A percentile compares a stretch with the other conserved stretches of the same genome.
phyloP scores from a whole-genome alignment of 1,140 invertebrate species.

The Anastrepha ludens region DNA sequence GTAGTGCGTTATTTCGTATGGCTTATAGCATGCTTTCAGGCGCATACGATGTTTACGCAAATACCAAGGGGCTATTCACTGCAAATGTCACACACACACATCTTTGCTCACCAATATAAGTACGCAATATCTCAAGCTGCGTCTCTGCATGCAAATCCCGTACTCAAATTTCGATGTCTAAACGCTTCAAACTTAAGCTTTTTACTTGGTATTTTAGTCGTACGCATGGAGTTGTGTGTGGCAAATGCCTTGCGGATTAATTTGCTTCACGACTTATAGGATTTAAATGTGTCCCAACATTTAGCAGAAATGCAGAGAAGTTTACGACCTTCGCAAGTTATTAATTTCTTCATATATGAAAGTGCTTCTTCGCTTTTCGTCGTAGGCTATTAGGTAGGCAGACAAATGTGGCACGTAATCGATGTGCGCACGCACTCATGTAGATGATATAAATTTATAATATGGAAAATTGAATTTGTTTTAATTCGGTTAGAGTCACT shows the following conservation, averaged over 20 bases:
- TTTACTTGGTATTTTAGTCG: not conserved
- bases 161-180: not conserved
- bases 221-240: not conserved
- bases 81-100: not conserved
- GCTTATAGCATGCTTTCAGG: conserved; percentile 6
- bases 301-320: not conserved
- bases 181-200: not conserved
- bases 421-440: not conserved
- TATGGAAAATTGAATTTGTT: conserved; percentile 17
- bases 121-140: not conserved
- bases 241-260: conserved; percentile 2
- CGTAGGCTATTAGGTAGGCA: no score
- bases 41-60: not conserved
- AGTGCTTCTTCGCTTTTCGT: no score
- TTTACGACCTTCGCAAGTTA: not conserved
- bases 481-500: not conserved
- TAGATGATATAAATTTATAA: not conserved
- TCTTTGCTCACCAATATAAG: not conserved
- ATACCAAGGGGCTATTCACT: not conserved
- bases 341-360: not conserved
- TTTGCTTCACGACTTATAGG: not conserved
- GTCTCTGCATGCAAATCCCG: not conserved
- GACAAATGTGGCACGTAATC: no score
- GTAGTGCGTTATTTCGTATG: not conserved
- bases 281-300: not conserved